Conservation (phyloP, 2,797 vertebrate genomes). For the Girardinus metallicus region DNA sequence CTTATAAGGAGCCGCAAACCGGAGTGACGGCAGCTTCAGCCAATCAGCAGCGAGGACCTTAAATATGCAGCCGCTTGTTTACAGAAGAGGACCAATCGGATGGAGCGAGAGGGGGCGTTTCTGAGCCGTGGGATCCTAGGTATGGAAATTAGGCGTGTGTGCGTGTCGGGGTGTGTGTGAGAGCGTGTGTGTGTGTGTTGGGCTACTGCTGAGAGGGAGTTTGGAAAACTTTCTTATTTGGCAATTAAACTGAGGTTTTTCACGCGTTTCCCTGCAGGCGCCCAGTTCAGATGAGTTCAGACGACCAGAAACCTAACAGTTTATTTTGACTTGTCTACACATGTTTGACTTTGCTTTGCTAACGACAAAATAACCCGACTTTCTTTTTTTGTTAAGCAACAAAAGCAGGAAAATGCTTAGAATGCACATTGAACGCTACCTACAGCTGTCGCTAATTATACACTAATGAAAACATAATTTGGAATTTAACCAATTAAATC, state of each 20-base stretch:
- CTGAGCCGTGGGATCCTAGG: slow-evolving; percentile 49
- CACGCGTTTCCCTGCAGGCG: background rate
- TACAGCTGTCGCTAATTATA: background rate
- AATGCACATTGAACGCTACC: background rate
- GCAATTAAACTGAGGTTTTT: slow-evolving; percentile 35
- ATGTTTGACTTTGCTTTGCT: background rate
- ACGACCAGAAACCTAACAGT: background rate
- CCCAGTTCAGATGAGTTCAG: background rate
- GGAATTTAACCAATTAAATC: background rate
- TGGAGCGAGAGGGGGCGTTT: slow-evolving; percentile 49
- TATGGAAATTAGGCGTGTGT: slow-evolving; percentile 38
- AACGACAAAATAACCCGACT: background rate
- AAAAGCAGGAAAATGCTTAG: background rate
- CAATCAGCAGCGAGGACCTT: slow-evolving; percentile 46
- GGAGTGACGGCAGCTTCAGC: slow-evolving; percentile 69
- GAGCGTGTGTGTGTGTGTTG: slow-evolving; percentile 13
- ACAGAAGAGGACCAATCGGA: slow-evolving; percentile 69
- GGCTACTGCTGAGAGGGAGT: slow-evolving; percentile 48
- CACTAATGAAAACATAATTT: background rate
- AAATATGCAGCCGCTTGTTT: slow-evolving; percentile 58
- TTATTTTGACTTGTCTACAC: background rate
- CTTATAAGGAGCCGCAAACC: slow-evolving; percentile 59
- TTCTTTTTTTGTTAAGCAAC: background rate
- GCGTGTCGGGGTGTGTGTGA: slow-evolving; percentile 17
- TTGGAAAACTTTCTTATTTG: slow-evolving; percentile 62